Evolutionary conservation across 2,888 invertebrate species (phyloP), one percentile per base, ranked within the genome.

Genomic region (Tinea pellionella): DNA sequence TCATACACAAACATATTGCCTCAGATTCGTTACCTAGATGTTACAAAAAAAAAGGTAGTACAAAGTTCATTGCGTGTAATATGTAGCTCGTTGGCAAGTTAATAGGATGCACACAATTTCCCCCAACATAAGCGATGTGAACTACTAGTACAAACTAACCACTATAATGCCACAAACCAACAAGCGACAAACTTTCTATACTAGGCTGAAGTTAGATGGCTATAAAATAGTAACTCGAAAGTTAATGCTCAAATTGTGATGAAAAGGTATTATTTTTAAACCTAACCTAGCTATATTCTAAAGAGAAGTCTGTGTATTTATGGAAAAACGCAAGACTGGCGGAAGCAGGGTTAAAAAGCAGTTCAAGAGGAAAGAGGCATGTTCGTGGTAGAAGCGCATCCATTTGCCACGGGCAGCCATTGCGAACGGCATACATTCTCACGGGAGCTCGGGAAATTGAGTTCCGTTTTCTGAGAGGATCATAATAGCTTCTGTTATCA

Each of bases 401-500:
- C 55, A 71, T 71, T 69, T 72, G 68, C 68, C 64, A 67, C 63
- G 63, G 63, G 63, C 24, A 24, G 66, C 63, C 24, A 63, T 67
- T 24, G 68, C 66, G 64, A 64, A 65, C 64, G 66, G 66, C 63
- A 64, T n/a, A n/a, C 65, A 65, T 69, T 71, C 71, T 67, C 72
- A 68, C 64, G 68, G 65, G 69, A 66, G 43, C 64, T 61, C 61
- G 62, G 66, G 63, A 65, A 63, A 65, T 64, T 43, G 63, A 63
- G 65, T 64, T 64, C 64, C 62, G 62, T 61, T 65, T 63, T 12
- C 62, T 61, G 24, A 53, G 24, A 57, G 57, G 57, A 57, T 57
- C 57, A 32, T 57, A 57, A 57, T 57, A 32, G 32, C 57, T 32
- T 57, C 19, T 32, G 32, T n/a, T 32, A 57, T 32, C 16, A 37